Evolutionary conservation across 2,797 vertebrate species (phyloP).

Genomic region (Zalophus californianus): DNA sequence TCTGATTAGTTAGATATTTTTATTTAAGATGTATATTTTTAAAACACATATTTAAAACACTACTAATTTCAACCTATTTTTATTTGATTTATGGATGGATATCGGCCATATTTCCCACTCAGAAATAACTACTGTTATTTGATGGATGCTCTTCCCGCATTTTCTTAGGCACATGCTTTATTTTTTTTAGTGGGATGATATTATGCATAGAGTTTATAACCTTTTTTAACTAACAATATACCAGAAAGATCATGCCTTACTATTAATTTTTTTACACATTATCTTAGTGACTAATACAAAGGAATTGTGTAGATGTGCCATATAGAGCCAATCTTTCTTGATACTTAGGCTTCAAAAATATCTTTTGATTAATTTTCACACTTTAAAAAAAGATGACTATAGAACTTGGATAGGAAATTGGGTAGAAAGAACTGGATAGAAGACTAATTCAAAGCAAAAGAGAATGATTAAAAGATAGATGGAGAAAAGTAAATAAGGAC

Average conservation of each 20-base stretch:
- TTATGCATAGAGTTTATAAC: background rate
- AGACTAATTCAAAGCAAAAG: slow-evolving; percentile 1
- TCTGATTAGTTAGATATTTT: background rate
- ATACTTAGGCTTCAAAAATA: slow-evolving; percentile 10
- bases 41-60: background rate
- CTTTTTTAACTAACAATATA: background rate
- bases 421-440: background rate
- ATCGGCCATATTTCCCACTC: background rate
- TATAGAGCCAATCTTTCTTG: background rate
- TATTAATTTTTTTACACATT: slow-evolving; percentile 3
- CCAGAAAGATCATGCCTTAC: background rate
- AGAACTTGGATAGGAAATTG: background rate
- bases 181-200: background rate
- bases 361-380: background rate
- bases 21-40: background rate
- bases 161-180: background rate
- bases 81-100: background rate
- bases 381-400: background rate
- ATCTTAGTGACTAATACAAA: background rate
- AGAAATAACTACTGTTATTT: slow-evolving; percentile 39
- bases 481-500: background rate
- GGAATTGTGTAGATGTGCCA: background rate
- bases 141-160: background rate
- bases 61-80: background rate
- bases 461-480: background rate